phyloP scores from a whole-genome alignment of 2,113 vertebrate genomes.

The Lontra canadensis region DNA sequence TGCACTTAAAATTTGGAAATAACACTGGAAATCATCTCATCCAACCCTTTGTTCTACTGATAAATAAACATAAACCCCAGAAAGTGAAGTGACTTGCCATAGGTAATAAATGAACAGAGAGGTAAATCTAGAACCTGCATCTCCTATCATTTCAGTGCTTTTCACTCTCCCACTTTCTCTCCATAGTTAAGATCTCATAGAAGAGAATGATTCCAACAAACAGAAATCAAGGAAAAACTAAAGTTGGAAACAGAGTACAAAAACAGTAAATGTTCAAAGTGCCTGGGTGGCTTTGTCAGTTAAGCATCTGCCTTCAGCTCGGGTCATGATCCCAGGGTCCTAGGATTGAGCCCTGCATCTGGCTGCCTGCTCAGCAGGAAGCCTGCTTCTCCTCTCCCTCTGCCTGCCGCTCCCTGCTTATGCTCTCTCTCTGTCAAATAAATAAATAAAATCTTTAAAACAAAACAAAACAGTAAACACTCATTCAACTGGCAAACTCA shows the following conservation, averaged over 20 bases:
- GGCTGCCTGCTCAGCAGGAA: too few species aligned
- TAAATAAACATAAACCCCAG: neutral
- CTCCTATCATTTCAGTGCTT: neutral
- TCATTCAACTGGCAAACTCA: neutral
- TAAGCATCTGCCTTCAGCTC: neutral
- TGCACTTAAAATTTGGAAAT: neutral
- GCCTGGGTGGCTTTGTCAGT: neutral
- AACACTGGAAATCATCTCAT: constrained; percentile 43
- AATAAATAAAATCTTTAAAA: neutral
- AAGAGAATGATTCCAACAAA: constrained; percentile 6
- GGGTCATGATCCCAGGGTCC: too few species aligned
- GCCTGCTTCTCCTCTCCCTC: too few species aligned
- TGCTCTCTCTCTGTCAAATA: too few species aligned
- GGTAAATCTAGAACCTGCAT: neutral
- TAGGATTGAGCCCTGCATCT: too few species aligned
- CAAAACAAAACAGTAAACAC: neutral
- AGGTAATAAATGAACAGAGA: neutral
- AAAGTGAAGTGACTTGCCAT: neutral
- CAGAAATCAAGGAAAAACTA: constrained; percentile 38
- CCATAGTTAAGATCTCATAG: neutral
- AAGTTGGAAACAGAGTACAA: constrained; percentile 22
- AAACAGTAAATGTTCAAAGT: neutral
- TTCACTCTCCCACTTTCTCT: neutral
- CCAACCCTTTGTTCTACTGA: neutral
- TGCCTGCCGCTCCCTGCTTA: too few species aligned